Percentiles rank a stretch among this genome's conserved stretches.
Conservation (phyloP, 2,797 vertebrate species). For the Lacerta viridis region DNA sequence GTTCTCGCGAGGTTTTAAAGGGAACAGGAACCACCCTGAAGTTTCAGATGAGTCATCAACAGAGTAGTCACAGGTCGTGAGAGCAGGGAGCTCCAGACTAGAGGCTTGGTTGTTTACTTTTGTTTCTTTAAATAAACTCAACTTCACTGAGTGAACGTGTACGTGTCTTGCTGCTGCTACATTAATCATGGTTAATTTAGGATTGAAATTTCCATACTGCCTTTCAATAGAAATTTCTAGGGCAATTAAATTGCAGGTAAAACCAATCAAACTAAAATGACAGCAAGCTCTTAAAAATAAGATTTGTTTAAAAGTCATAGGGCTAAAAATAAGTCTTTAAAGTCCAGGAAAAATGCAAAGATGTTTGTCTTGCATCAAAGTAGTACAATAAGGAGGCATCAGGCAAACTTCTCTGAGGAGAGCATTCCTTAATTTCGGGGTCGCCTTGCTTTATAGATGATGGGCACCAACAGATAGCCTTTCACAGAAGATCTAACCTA, state of each 20-base stretch:
- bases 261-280: background rate
- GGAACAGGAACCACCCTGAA: no score
- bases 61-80: no score
- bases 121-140: no score
- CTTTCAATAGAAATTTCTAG: background rate
- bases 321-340: background rate
- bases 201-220: background rate
- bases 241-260: background rate
- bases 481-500: background rate
- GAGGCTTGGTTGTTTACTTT: no score
- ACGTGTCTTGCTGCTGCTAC: no score
- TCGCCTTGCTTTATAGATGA: background rate
- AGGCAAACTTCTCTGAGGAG: background rate
- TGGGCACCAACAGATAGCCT: background rate
- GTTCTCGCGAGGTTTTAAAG: no score
- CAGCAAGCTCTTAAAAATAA: background rate
- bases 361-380: background rate
- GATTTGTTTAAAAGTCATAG: background rate
- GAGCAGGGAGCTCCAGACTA: no score
- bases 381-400: background rate
- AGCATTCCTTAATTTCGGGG: background rate
- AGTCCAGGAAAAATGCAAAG: background rate
- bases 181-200: background rate
- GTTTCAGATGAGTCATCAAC: no score
- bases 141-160: no score